Conservation (phyloP, 2,888 invertebrate species). For the Lottia scabra region DNA sequence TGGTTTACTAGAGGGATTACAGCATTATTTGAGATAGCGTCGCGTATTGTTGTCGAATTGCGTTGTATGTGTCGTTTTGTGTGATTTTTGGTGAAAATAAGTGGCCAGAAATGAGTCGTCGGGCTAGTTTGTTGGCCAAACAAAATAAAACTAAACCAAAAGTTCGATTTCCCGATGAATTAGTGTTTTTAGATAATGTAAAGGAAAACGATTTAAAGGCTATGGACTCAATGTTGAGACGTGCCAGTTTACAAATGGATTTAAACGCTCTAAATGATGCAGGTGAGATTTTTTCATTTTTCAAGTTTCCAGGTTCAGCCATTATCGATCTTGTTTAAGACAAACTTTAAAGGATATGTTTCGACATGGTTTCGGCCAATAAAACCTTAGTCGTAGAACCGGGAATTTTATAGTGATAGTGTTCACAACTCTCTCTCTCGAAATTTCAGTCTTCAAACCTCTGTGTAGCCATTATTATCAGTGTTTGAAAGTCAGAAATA, state of each 20-base stretch:
- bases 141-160: constrained; percentile 58
- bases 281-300: constrained; percentile 42
- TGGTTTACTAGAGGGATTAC: no score
- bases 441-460: no score
- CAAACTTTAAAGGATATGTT: not conserved
- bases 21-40: no score
- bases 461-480: no score
- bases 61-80: no score
- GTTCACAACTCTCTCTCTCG: no score
- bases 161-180: constrained; percentile 66
- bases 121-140: constrained; percentile 63
- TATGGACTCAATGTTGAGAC: constrained; percentile 60
- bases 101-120: constrained; percentile 56
- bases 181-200: constrained; percentile 67
- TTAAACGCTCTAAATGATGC: constrained; percentile 62
- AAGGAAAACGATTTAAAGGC: constrained; percentile 65
- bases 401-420: no score
- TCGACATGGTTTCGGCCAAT: no score
- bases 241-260: constrained; percentile 66
- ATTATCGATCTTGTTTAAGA: not conserved
- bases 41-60: no score
- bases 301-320: not conserved
- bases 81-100: no score
- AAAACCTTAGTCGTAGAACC: no score
- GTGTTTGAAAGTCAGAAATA: no score